Conservation (phyloP, 1,140 invertebrate genomes). For the Anthonomus grandis region DNA sequence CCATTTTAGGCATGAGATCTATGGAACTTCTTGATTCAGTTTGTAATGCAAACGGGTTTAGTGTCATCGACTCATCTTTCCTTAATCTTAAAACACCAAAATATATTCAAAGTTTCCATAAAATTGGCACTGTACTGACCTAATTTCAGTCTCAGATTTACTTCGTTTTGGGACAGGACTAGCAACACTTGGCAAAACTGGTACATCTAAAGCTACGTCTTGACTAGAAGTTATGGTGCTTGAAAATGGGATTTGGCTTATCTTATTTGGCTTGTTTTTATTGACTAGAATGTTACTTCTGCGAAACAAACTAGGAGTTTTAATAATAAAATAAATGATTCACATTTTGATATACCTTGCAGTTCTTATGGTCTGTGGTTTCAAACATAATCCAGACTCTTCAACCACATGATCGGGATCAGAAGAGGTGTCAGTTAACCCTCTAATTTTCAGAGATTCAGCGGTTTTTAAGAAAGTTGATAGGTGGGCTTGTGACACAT, state of each 20-base stretch:
- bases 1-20: slow-evolving; percentile 51
- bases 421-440: slow-evolving; percentile 59
- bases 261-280: slow-evolving; percentile 32
- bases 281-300: slow-evolving; percentile 21
- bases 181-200: slow-evolving; percentile 26
- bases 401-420: slow-evolving; percentile 33
- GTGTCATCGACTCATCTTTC: slow-evolving; percentile 30
- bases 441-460: slow-evolving; percentile 68
- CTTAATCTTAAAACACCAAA: slow-evolving; percentile 21
- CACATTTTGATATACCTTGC: background rate
- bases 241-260: slow-evolving; percentile 33
- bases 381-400: slow-evolving; percentile 36
- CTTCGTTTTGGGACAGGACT: slow-evolving; percentile 39
- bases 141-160: slow-evolving; percentile 38
- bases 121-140: slow-evolving; percentile 1
- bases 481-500: slow-evolving; percentile 69
- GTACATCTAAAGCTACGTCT: slow-evolving; percentile 31
- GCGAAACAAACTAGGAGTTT: slow-evolving; percentile 11
- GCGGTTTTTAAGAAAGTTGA: slow-evolving; percentile 67
- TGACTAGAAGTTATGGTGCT: slow-evolving; percentile 45
- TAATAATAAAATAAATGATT: slow-evolving; percentile 7
- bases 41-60: slow-evolving; percentile 39
- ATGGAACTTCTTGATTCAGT: slow-evolving; percentile 24
- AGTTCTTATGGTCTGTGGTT: slow-evolving; percentile 32
- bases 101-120: too few relatives aligned